Evolutionary conservation across 2,113 vertebrate genomes (phyloP).

Genomic region (Tragelaphus imberbis): DNA sequence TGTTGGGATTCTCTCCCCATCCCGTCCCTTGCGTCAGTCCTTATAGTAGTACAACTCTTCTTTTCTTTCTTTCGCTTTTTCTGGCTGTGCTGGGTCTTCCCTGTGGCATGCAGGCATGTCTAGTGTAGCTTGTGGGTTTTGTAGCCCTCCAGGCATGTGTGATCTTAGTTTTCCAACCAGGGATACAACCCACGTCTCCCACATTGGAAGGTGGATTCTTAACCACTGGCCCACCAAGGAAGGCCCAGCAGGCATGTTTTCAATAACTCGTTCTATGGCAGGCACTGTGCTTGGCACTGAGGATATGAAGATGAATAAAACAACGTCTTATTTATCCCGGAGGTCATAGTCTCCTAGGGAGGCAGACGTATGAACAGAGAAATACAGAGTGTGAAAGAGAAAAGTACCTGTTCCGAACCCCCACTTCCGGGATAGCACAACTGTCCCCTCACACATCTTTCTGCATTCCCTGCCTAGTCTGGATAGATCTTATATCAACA

Average conservation of each 20-base stretch:
- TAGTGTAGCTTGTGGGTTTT: background rate
- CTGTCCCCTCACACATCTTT: fast-evolving
- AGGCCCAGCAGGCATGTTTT: background rate
- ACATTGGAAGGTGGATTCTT: background rate
- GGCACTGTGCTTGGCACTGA: background rate
- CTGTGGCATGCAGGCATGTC: background rate
- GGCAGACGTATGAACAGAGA: background rate
- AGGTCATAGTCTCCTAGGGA: background rate
- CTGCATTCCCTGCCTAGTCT: background rate
- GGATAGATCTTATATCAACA: background rate
- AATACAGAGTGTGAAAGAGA: background rate
- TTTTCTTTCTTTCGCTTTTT: background rate
- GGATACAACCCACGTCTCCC: background rate
- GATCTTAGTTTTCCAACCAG: background rate
- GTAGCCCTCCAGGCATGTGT: background rate
- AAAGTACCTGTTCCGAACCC: background rate
- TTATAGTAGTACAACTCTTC: background rate
- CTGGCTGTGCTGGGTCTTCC: background rate
- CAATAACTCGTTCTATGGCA: background rate
- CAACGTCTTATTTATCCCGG: background rate
- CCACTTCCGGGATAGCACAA: background rate
- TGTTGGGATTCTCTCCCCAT: background rate
- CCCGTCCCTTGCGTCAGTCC: background rate
- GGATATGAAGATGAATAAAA: background rate
- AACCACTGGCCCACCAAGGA: background rate